Evolutionary conservation across 1,140 invertebrate genomes (phyloP), one percentile per base, ranked within the genome.

Genomic region (Heliconius congener): DNA sequence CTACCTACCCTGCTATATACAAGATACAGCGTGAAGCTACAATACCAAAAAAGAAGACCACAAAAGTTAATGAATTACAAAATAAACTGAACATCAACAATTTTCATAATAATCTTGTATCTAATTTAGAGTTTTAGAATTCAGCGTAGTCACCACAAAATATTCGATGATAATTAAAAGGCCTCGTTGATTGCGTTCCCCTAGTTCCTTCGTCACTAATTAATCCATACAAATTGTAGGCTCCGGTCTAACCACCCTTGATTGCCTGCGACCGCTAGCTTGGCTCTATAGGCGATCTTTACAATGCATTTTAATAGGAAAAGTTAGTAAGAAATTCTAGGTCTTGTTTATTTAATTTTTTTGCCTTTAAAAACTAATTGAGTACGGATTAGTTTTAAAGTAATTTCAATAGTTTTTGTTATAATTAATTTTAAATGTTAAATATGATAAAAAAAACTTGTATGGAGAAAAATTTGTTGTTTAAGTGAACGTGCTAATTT

Each of bases 261-360:
- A 72, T 72, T 72, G 71, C 71, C 37, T 72, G 71, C 16, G 71
- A 72, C 71, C 71, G 37, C 71, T 19, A 37, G 18, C 71, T 42
- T n/a, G 71, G 27, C 30, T 72, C 71, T 72, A 72, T 72, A 72
- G 71, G 37, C 71, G 37, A 37, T 72, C 71, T 72, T 42, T 72
- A 72, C 71, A 72, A 72, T 72, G 71, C 71, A 72, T 72, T 72
- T 42, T 72, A 72, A 72, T 72, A 72, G 71, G 71, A 72, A 72
- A 72, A 72, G 2, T 72, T 72, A 8, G 71, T 72, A 66, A 66
- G 60, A 66, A 66, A 66, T 66, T 66, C 60, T 66, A 66, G 27
- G 27, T 30, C 27, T 30, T 66, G 9, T 66, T 66, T 66, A 13
- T 66, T 66, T 30, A 8, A 8, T 37, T 37, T 37, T 66, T 27